Base-by-base conservation (phyloP, 2,888 invertebrate genomes). In the Archips crataeganus region DNA sequence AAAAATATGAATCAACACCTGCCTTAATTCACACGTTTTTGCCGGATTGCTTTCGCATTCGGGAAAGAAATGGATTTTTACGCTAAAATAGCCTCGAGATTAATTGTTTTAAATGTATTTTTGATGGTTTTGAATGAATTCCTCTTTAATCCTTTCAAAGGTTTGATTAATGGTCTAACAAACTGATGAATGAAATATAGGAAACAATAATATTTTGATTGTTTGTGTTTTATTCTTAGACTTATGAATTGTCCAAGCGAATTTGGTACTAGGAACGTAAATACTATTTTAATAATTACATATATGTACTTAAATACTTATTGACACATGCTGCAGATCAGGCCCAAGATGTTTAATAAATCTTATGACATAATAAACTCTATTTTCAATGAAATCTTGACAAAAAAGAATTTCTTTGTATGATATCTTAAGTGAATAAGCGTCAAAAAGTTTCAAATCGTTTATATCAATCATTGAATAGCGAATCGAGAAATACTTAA, bases 1-100 rank as follows among this genome's bases (percentile, higher is more conserved):
- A 85, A 84, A 85, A 84, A 82, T 80, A 84, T 79, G 83, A 83
- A 82, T 81, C 79, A 80, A 81, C 90, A 90, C 85, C 88, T 90
- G 90, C 78, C 78, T 79, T 77, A 77, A 82, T 89, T 90, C 90
- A 82, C 90, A 90, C 89, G 89, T 80, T 87, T 81, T 80, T 86
- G 83, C 85, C 84, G 85, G 86, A 89, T 88, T 87, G 86, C 89
- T 88, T 85, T 84, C 82, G 80, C 82, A 83, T 84, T 81, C 80
- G 79, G 82, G 80, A 79, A 83, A 84, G 84, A 78, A 85, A 86
- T 79, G 82, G 79, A 83, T 84, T 87, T 87, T 89, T 87, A 84
- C 81, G 80, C 77, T 77, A 75, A 79, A 80, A 75, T 75, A 76
- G 67, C 77, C 76, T 77, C 81, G 85, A 85, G 85, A 88, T 84